These are phyloP conservation scores for Cheilosia urbana DNA, from an alignment of 2,888 invertebrate genomes.

Conservation along the genomic window DNA sequence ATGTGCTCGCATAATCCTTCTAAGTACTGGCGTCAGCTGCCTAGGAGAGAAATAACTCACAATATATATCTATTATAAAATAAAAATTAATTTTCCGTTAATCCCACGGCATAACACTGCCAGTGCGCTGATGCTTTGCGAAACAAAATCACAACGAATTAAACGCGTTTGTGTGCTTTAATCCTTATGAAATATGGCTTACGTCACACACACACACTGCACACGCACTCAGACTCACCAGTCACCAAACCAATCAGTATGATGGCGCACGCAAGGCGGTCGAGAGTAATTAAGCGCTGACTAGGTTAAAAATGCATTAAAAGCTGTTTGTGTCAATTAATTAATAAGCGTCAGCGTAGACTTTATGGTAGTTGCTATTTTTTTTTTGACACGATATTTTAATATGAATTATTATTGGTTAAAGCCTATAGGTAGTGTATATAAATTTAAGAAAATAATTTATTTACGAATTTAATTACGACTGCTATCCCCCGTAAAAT, in stretches of 20 bases:
- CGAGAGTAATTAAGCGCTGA: conserved; percentile 65
- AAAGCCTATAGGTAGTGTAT: neutral
- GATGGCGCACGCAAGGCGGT: conserved; percentile 55
- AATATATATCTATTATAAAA: conserved; percentile 8
- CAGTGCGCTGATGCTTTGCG: neutral
- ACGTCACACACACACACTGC: conserved; percentile 22
- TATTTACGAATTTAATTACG: conserved; percentile 48
- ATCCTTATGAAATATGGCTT: conserved; percentile 66
- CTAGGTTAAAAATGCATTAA: conserved; percentile 74
- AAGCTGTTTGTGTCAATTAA: conserved; percentile 71
- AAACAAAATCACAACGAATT: conserved; percentile 62
- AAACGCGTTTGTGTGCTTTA: conserved; percentile 42
- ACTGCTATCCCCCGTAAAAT: neutral
- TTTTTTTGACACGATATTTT: conserved; percentile 37
- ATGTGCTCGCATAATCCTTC: conserved; percentile 10
- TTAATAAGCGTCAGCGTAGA: conserved; percentile 63
- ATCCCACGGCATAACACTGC: conserved; percentile 2
- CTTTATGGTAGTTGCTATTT: conserved; percentile 22
- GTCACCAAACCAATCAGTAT: neutral
- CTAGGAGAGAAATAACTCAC: conserved; percentile 1
- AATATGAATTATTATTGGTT: neutral
- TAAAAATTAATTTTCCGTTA: conserved; percentile 47
- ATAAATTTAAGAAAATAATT: conserved; percentile 44
- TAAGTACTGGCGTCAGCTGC: neutral
- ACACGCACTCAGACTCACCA: neutral